A percentile compares a stretch with the other conserved stretches of the same genome.
Conservation (phyloP, 2,888 invertebrate genomes). For the Adelognathus sp. region DNA sequence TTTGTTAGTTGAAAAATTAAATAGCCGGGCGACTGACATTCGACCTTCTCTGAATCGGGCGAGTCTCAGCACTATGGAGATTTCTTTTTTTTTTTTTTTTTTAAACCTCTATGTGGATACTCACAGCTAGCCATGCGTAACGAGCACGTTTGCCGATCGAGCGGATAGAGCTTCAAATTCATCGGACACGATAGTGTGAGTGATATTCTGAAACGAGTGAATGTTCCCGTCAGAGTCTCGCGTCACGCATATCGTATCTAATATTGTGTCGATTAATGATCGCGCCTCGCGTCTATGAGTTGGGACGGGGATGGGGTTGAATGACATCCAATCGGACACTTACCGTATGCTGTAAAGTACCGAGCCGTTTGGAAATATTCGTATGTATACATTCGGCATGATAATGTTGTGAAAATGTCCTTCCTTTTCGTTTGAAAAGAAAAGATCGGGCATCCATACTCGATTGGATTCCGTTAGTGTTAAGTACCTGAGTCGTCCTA, state of each 20-base stretch:
- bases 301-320: background rate
- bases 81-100: constrained; percentile 27
- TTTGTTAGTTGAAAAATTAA: constrained; percentile 27
- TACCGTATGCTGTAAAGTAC: constrained; percentile 97
- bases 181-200: constrained; percentile 98
- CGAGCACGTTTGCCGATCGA: constrained; percentile 97
- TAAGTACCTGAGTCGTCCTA: constrained; percentile 94
- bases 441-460: constrained; percentile 99
- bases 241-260: constrained; percentile 62
- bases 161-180: constrained; percentile 97
- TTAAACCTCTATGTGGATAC: constrained; percentile 81
- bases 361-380: constrained; percentile 97
- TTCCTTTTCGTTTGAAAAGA: constrained; percentile 98
- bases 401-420: constrained; percentile 99
- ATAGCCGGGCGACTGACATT: constrained; percentile 43
- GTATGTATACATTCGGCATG: constrained; percentile 98
- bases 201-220: constrained; percentile 88
- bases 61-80: constrained; percentile 37
- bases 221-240: constrained; percentile 60
- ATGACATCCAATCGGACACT: constrained; percentile 62
- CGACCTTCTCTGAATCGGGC: constrained; percentile 39
- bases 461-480: constrained; percentile 96
- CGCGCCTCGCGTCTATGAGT: constrained; percentile 35
- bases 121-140: constrained; percentile 98
- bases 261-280: constrained; percentile 28